These are phyloP conservation scores for Taenaris catops DNA, from an alignment of 2,888 invertebrate species.

Conservation along the genomic window DNA sequence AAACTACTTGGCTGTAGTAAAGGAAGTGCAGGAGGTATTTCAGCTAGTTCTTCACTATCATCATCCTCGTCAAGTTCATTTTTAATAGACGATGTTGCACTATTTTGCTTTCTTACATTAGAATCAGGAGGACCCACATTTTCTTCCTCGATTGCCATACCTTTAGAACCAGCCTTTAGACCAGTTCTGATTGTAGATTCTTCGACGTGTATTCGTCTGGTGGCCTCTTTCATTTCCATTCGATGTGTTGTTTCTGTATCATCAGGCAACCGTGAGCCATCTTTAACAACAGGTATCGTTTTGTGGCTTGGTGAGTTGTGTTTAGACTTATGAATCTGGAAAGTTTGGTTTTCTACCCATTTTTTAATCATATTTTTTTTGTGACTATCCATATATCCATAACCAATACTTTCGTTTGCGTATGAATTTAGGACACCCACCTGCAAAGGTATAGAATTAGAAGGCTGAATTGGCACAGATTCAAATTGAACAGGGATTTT, in stretches of 20 bases:
- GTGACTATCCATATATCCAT: slow-evolving; percentile 95
- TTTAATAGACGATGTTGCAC: slow-evolving; percentile 51
- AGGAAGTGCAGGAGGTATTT: slow-evolving; percentile 90
- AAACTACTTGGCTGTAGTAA: slow-evolving; percentile 85
- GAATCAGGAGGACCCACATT: slow-evolving; percentile 60
- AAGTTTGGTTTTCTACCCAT: slow-evolving; percentile 95
- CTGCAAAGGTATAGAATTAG: slow-evolving; percentile 55
- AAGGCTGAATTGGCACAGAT: slow-evolving; percentile 81
- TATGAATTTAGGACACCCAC: slow-evolving; percentile 62
- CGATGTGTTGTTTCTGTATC: slow-evolving; percentile 48
- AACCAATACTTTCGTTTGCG: slow-evolving; percentile 79
- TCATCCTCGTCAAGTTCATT: slow-evolving; percentile 84
- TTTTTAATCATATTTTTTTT: slow-evolving; percentile 96
- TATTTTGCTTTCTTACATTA: slow-evolving; percentile 38
- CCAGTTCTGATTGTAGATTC: slow-evolving; percentile 82
- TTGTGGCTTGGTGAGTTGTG: slow-evolving; percentile 76
- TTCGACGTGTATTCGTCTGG: slow-evolving; percentile 78
- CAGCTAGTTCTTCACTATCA: slow-evolving; percentile 88
- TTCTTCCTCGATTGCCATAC: slow-evolving; percentile 72
- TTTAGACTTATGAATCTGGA: slow-evolving; percentile 86
- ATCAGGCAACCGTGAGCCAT: slow-evolving; percentile 43
- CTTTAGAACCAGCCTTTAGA: slow-evolving; percentile 74
- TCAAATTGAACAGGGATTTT: slow-evolving; percentile 69
- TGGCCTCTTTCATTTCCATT: slow-evolving; percentile 74
- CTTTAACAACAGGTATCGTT: slow-evolving; percentile 39